Conservation (phyloP, 2,113 vertebrate species). For the Prionailurus viverrinus region DNA sequence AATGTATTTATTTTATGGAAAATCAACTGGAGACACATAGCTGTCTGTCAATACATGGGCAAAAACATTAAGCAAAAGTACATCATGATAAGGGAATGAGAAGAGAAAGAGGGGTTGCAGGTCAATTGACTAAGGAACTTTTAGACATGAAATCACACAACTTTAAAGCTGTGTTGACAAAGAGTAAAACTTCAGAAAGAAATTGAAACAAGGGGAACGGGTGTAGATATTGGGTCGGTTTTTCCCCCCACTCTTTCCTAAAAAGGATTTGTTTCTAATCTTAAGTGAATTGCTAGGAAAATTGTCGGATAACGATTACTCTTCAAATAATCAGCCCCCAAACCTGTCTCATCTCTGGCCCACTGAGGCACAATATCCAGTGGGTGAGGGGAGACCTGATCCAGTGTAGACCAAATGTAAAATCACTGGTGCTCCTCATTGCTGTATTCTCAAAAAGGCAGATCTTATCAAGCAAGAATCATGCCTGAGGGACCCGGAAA, state of each 20-base stretch:
- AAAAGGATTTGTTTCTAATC: background rate
- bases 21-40: background rate
- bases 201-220: background rate
- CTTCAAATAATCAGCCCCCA: background rate
- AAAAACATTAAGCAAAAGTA: background rate
- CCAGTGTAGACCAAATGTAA: background rate
- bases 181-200: background rate
- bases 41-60: background rate
- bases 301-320: background rate
- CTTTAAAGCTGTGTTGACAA: background rate
- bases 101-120: background rate
- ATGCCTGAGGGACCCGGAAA: background rate
- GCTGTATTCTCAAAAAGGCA: background rate
- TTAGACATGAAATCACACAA: background rate
- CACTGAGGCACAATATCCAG: background rate
- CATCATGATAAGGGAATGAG: background rate
- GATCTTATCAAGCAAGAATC: background rate
- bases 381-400: accelerated
- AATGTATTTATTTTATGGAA: background rate
- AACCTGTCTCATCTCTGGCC: background rate
- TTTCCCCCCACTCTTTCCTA: background rate
- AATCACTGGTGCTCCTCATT: background rate
- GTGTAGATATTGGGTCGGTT: background rate
- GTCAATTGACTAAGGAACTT: background rate
- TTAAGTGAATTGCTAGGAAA: background rate